A percentile compares a stretch with the other conserved stretches of the same genome.
phyloP scores from a whole-genome alignment of 2,797 vertebrate genomes.

The Sorex maritimensis region DNA sequence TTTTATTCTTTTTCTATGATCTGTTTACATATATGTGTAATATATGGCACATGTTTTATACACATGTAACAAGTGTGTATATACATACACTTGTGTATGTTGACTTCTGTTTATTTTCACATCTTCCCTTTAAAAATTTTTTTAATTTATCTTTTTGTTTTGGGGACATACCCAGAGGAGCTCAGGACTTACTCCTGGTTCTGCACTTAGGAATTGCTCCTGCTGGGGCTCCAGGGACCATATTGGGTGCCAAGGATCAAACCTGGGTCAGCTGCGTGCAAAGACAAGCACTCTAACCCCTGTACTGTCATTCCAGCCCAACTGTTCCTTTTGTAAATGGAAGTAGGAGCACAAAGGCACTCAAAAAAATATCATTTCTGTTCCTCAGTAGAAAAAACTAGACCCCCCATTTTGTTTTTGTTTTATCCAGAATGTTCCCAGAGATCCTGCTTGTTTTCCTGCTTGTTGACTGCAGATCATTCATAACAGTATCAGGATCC shows the following conservation, averaged over 20 bases:
- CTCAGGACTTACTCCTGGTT: too few relatives aligned
- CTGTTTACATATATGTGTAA: neutral
- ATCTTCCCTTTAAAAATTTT: too few relatives aligned
- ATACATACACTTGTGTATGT: neutral
- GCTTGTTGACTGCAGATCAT: neutral
- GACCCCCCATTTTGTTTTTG: neutral
- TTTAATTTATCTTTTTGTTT: too few relatives aligned
- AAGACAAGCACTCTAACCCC: too few relatives aligned
- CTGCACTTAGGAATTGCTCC: too few relatives aligned
- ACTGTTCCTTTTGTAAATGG: constrained; percentile 8
- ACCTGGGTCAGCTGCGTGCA: too few relatives aligned
- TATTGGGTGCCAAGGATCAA: too few relatives aligned
- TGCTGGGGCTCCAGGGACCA: too few relatives aligned
- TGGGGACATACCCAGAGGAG: too few relatives aligned
- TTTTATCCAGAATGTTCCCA: neutral
- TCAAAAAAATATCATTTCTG: neutral
- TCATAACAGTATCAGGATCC: neutral
- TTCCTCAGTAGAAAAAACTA: neutral
- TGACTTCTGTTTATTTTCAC: neutral
- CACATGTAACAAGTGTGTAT: neutral
- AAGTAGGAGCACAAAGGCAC: constrained; percentile 21
- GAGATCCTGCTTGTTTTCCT: neutral
- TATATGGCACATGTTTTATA: too few relatives aligned
- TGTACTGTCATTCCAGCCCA: neutral
- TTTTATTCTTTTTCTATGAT: constrained; percentile 4